Base-by-base conservation (phyloP, 2,113 vertebrate species). In the Planiliza haematocheilus region DNA sequence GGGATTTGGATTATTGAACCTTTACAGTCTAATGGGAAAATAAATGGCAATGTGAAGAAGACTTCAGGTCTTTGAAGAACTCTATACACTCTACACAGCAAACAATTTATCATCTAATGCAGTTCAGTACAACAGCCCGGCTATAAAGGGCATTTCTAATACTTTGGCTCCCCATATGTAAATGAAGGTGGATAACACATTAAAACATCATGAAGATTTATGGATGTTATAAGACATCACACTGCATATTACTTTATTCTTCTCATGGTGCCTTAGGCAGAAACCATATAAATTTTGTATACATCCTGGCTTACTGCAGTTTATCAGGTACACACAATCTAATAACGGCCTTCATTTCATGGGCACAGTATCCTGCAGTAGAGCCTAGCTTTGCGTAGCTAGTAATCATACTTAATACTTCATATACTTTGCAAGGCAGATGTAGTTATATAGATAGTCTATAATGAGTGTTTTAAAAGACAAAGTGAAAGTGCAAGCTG, bases 1-100 rank as follows among this genome's bases (percentile, higher is more conserved):
- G 21, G 20, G 36, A 55, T 75, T 73, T 75, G 1, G 9, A 36
- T 14, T 42, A 7, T 20, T 39, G 41, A 24, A 55, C 24, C 69
- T 67, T 49, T 8, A 10, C 36, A 74, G 45, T 65, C 8, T 17
- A 69, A 74, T 60, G 14, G 51, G 34, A 43, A 69, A 77, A 69
- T 30, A 49, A 41, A 34, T n/a, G 48, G n/a, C n/a, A n/a, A n/a
- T 46, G 39, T n/a, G 30, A 64, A 66, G 48, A 69, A 34, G 21
- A 20, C 16, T 39, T 9, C 6, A 51, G 17, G 34, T 66, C 16
- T 42, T 52, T 18, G 1, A 4, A 17, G 7, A 42, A 69, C n/a
- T n/a, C n/a, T n/a, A n/a, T 49, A 49, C 16, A 7, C 4, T n/a
- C n/a, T n/a, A n/a, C n/a, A n/a, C n/a, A n/a, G 10, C n/a, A 7